Percentiles rank a stretch among this genome's conserved stretches.
These are phyloP conservation scores for Simalia tracyae DNA, from an alignment of 2,797 vertebrate genomes.

Conservation along the genomic window DNA sequence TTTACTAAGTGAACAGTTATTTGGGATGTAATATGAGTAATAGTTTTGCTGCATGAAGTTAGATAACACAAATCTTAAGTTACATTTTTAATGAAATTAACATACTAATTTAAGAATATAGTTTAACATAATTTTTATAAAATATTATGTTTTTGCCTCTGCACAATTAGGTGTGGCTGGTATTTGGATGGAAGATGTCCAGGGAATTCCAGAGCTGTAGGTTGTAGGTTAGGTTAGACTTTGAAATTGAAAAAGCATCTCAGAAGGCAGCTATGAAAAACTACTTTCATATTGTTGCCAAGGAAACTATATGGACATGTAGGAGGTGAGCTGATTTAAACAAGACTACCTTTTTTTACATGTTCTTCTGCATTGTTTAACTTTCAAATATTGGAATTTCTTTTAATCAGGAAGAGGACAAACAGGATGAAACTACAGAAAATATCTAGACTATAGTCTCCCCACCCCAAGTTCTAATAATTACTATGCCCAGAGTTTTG, in stretches of 20 bases:
- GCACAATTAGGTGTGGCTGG: neutral
- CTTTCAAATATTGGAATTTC: no score
- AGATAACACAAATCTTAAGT: neutral
- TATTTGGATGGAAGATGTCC: neutral
- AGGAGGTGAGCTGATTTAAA: no score
- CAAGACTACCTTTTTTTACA: no score
- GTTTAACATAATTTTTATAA: neutral
- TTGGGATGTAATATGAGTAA: slow-evolving; percentile 27
- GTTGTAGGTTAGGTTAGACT: neutral
- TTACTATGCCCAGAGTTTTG: no score
- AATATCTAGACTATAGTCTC: no score
- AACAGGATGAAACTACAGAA: no score
- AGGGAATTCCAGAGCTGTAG: neutral
- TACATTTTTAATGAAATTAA: neutral
- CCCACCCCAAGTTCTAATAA: no score
- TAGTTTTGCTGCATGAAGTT: neutral
- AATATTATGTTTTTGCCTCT: neutral
- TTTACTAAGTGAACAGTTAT: slow-evolving; percentile 26
- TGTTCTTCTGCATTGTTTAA: no score
- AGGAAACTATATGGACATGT: no score
- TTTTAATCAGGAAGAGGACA: no score
- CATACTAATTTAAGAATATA: neutral
- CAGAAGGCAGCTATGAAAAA: neutral
- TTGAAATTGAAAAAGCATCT: neutral
- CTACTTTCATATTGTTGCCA: no score